Percentiles rank a stretch among this genome's conserved stretches.
phyloP scores from a whole-genome alignment of 1,140 invertebrate genomes.

The Drosophila watanabei region DNA sequence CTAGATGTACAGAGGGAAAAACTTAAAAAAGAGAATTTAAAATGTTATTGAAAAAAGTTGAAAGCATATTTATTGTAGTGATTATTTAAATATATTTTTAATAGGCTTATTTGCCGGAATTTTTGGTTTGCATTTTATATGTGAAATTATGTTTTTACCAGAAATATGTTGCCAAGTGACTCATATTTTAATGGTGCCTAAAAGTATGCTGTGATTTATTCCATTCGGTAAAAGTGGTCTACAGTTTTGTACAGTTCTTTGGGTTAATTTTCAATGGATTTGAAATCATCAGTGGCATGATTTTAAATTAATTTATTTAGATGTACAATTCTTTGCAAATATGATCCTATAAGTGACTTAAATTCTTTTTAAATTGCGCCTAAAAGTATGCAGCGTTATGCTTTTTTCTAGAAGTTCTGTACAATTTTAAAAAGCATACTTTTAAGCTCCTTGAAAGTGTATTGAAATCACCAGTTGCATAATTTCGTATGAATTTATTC shows the following conservation, averaged over 20 bases:
- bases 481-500: background rate
- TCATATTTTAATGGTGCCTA: background rate
- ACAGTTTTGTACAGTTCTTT: background rate
- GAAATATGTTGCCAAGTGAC: background rate
- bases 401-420: no score
- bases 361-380: no score
- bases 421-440: no score
- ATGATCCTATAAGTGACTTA: no score
- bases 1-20: constrained; percentile 6
- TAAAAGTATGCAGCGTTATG: no score
- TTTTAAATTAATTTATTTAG: background rate
- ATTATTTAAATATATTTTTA: background rate
- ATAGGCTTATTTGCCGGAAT: background rate
- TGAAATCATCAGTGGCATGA: background rate
- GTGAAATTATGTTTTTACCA: background rate
- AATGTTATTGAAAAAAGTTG: background rate
- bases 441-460: no score
- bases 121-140: background rate
- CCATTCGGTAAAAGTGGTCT: background rate
- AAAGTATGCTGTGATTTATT: background rate
- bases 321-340: no score
- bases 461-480: background rate
- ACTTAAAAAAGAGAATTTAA: background rate
- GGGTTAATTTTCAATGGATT: background rate
- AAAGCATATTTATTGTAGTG: background rate